These are phyloP conservation scores for Leptonema lineaticorne DNA, from an alignment of 1,140 invertebrate genomes.

Conservation along the genomic window DNA sequence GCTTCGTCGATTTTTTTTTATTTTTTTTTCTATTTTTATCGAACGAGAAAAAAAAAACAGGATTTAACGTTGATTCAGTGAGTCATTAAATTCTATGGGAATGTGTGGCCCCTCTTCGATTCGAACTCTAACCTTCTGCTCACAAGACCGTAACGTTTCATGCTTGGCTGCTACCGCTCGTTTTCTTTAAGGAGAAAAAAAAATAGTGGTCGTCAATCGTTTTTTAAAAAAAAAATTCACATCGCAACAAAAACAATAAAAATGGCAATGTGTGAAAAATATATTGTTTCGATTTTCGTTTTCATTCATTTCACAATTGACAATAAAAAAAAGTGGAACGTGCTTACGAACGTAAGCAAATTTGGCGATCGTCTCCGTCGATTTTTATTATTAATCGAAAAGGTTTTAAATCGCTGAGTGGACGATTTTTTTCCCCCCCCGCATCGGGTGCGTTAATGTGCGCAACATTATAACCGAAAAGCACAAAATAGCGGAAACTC, in stretches of 20 bases:
- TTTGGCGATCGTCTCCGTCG: not conserved
- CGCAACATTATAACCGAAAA: slow-evolving; percentile 30
- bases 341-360: not conserved
- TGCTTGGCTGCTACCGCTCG: slow-evolving; percentile 30
- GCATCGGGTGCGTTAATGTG: slow-evolving; percentile 29
- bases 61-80: slow-evolving; percentile 28
- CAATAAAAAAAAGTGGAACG: too few relatives aligned
- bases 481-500: slow-evolving; percentile 29
- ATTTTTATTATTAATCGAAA: not conserved
- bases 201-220: slow-evolving; percentile 8
- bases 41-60: too few relatives aligned
- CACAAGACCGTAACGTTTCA: slow-evolving; percentile 27
- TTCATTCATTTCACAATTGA: too few relatives aligned
- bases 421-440: slow-evolving; percentile 24
- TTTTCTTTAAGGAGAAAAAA: too few relatives aligned
- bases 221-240: too few relatives aligned
- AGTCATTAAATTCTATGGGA: slow-evolving; percentile 31
- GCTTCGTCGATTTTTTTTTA: too few relatives aligned
- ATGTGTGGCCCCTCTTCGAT: slow-evolving; percentile 28
- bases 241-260: too few relatives aligned
- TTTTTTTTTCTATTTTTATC: too few relatives aligned
- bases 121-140: slow-evolving; percentile 34
- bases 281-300: too few relatives aligned
- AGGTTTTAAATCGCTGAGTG: not conserved
- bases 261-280: too few relatives aligned